Percentiles rank a stretch among this genome's conserved stretches.
Conservation (phyloP, 2,888 invertebrate genomes). For the Ophion obscuratus region DNA sequence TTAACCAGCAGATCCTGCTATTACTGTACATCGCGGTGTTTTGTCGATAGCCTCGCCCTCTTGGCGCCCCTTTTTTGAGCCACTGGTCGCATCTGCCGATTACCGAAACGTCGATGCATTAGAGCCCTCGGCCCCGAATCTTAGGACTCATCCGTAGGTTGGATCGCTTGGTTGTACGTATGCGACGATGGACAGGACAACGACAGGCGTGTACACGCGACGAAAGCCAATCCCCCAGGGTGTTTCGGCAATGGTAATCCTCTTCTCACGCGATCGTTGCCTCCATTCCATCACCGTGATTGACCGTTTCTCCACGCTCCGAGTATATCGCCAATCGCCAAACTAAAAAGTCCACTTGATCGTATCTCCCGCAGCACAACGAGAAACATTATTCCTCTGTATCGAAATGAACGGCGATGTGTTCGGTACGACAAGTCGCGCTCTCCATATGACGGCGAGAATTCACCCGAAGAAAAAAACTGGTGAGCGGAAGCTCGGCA, state of each 20-base stretch:
- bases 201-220: constrained; percentile 4
- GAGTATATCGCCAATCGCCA: constrained; percentile 6
- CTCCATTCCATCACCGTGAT: constrained; percentile 42
- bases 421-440: not conserved
- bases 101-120: constrained; percentile 59
- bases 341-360: constrained; percentile 9
- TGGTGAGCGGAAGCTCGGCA: constrained; percentile 42
- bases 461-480: constrained; percentile 34
- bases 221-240: constrained; percentile 35
- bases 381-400: constrained; percentile 15
- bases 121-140: constrained; percentile 39
- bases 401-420: constrained; percentile 7
- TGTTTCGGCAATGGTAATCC: constrained; percentile 35
- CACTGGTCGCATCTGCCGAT: constrained; percentile 67
- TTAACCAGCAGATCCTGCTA: constrained; percentile 10
- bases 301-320: constrained; percentile 38
- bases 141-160: constrained; percentile 31
- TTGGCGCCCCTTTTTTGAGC: constrained; percentile 44
- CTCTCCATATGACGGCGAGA: constrained; percentile 15
- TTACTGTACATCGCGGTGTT: constrained; percentile 7
- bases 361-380: constrained; percentile 1
- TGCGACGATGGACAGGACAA: not conserved
- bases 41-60: not conserved
- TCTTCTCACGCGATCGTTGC: constrained; percentile 14
- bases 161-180: constrained; percentile 3